Percentiles rank a stretch among this genome's conserved stretches.
Evolutionary conservation across 2,113 vertebrate species (phyloP).

Genomic region (Nesogale talazaci): DNA sequence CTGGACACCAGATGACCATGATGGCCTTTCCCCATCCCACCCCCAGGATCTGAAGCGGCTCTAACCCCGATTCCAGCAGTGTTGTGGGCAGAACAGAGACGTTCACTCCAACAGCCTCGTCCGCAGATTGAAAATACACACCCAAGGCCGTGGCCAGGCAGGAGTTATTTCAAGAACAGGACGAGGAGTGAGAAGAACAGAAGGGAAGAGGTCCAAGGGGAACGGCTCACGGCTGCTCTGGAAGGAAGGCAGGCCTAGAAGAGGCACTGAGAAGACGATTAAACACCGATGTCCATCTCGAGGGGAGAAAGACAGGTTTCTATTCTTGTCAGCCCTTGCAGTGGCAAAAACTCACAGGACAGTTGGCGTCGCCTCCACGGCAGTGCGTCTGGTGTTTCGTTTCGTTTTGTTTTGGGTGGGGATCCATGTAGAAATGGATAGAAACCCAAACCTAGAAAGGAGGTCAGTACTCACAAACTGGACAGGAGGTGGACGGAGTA

Average conservation of each 20-base stretch:
- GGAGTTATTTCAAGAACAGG: neutral
- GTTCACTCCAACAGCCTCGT: neutral
- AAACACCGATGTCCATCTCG: neutral
- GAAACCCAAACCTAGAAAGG: neutral
- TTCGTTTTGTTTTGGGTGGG: too few relatives aligned
- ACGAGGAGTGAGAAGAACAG: neutral
- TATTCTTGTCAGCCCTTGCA: too few relatives aligned
- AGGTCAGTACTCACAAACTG: neutral
- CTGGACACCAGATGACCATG: conserved; percentile 68
- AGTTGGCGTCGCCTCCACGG: too few relatives aligned
- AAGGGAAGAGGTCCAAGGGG: neutral
- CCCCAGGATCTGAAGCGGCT: neutral
- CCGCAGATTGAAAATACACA: too few relatives aligned
- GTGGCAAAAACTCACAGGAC: too few relatives aligned
- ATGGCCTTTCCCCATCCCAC: neutral
- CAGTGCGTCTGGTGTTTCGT: too few relatives aligned
- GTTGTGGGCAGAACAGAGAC: neutral
- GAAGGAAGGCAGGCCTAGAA: neutral
- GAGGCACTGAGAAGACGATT: neutral
- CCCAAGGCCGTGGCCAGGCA: neutral
- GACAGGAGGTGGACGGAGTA: rapidly evolving
- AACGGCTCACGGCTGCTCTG: neutral
- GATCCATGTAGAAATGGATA: too few relatives aligned
- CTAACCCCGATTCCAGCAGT: neutral
- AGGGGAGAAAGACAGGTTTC: too few relatives aligned